Evolutionary conservation across 1,140 invertebrate genomes (phyloP).

Genomic region (Carposina sasakii): DNA sequence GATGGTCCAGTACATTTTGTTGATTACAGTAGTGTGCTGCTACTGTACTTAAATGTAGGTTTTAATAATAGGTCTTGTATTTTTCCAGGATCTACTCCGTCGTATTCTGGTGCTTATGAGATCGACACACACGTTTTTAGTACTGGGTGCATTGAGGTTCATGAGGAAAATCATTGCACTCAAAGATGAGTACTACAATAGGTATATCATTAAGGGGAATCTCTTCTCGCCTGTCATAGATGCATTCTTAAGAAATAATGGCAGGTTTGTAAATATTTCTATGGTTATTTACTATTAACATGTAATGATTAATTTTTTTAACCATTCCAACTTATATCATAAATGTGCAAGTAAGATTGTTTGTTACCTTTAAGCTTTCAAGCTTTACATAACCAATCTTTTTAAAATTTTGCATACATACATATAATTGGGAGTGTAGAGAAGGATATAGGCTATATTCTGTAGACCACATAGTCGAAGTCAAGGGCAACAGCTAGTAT

Average conservation of each 20-base stretch:
- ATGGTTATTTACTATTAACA: background rate
- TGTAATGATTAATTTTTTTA: background rate
- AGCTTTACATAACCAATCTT: no score
- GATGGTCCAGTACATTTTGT: no score
- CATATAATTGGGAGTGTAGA: no score
- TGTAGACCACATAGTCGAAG: no score
- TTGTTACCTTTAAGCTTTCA: no score
- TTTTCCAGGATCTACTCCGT: slow-evolving; percentile 85
- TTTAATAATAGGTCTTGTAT: slow-evolving; percentile 3
- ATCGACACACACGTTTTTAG: slow-evolving; percentile 98
- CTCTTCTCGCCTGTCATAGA: slow-evolving; percentile 97
- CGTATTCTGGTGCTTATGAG: slow-evolving; percentile 97
- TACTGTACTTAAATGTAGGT: background rate
- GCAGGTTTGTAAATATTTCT: slow-evolving; percentile 62
- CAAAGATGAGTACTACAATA: slow-evolving; percentile 99
- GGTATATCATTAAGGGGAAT: slow-evolving; percentile 95
- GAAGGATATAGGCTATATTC: no score
- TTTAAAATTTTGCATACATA: no score
- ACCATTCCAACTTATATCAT: no score
- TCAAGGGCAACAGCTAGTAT: no score
- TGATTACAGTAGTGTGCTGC: no score
- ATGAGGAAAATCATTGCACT: slow-evolving; percentile 97
- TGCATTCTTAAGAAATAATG: slow-evolving; percentile 96
- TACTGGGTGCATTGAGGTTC: slow-evolving; percentile 95
- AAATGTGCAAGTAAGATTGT: no score